These are phyloP conservation scores for Amiota minor DNA, from an alignment of 2,888 invertebrate species.

Conservation along the genomic window DNA sequence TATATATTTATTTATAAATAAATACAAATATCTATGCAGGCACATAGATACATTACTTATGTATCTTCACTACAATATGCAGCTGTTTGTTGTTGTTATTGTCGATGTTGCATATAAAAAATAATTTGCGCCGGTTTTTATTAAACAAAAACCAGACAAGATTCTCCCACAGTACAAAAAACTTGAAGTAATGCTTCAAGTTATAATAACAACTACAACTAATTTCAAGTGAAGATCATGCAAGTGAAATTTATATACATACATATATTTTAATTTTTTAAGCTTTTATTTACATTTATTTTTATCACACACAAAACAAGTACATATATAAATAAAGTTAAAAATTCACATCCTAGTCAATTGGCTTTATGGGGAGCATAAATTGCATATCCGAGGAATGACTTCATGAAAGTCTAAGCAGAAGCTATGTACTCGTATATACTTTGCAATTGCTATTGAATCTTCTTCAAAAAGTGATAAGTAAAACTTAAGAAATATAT, in stretches of 20 bases:
- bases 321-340: too few species aligned
- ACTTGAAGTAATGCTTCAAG: constrained; percentile 4
- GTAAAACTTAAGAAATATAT: too few species aligned
- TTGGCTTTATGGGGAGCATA: too few species aligned
- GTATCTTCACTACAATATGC: constrained; percentile 2
- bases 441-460: too few species aligned
- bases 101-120: constrained; percentile 45
- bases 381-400: too few species aligned
- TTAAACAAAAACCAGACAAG: constrained; percentile 19
- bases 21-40: constrained; percentile 34
- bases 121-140: constrained; percentile 62
- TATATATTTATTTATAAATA: constrained; percentile 28
- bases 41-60: constrained; percentile 39
- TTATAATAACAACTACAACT: constrained; percentile 13
- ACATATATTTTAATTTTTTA: too few species aligned
- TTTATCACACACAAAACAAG: too few species aligned
- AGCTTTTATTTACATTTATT: too few species aligned
- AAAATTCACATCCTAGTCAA: too few species aligned
- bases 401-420: too few species aligned
- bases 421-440: too few species aligned
- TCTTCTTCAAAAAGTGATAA: too few species aligned
- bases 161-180: constrained; percentile 55
- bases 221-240: constrained; percentile 16
- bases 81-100: constrained; percentile 38
- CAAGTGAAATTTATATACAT: constrained; percentile 4